phyloP scores from a whole-genome alignment of 64 coral and sea anemone genomes.

The Actinia tenebrosa region DNA sequence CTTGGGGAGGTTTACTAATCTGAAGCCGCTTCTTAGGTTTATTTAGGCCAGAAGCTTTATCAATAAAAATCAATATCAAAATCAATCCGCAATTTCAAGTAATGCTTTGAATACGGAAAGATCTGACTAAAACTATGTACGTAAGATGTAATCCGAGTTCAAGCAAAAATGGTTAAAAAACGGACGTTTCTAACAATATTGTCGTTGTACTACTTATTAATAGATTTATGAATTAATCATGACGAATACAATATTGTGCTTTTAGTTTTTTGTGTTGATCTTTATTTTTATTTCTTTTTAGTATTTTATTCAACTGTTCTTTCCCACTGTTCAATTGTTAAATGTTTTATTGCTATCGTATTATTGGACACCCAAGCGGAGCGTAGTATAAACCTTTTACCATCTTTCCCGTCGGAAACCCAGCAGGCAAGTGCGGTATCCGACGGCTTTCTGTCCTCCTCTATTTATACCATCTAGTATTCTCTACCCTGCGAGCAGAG shows the following conservation, averaged over 20 bases:
- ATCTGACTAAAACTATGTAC: neutral
- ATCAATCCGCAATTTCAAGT: neutral
- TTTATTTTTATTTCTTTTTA: neutral
- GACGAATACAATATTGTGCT: neutral
- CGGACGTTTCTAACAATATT: no score
- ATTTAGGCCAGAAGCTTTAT: neutral
- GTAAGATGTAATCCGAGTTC: no score
- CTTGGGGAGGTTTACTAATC: neutral
- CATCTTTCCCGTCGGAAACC: neutral
- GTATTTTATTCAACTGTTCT: neutral
- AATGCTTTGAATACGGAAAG: neutral
- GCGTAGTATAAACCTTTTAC: neutral
- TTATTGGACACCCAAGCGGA: neutral
- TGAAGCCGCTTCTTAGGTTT: neutral
- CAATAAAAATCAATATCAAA: neutral
- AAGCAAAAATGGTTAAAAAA: no score
- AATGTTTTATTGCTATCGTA: neutral
- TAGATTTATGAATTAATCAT: neutral
- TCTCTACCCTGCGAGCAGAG: no score
- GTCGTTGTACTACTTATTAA: neutral
- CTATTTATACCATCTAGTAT: neutral
- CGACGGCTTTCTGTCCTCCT: no score
- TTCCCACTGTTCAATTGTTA: neutral
- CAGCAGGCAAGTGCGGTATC: neutral
- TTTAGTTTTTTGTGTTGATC: neutral